These are phyloP conservation scores for Ataeniobius toweri DNA, from an alignment of 2,797 vertebrate species.

Conservation along the genomic window DNA sequence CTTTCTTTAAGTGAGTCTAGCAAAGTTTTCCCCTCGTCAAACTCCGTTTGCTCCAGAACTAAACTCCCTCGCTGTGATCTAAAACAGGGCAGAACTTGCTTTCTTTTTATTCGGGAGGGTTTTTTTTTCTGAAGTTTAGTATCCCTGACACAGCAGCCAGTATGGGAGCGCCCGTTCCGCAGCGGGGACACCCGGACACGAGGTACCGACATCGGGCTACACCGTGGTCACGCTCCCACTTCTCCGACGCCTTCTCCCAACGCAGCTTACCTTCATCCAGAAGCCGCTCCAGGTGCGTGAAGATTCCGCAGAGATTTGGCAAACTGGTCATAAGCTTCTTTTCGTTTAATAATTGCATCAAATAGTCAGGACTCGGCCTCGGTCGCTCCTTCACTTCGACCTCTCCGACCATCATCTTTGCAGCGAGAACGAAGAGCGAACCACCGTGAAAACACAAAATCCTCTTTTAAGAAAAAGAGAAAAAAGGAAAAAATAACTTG, in stretches of 20 bases:
- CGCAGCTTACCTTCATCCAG: slow-evolving; percentile 92
- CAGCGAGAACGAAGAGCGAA: slow-evolving; percentile 74
- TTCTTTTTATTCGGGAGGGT: background rate
- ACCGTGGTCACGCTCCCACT: slow-evolving; percentile 53
- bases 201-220: slow-evolving; percentile 50
- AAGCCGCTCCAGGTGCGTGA: slow-evolving; percentile 93
- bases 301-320: slow-evolving; percentile 88
- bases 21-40: slow-evolving; percentile 68
- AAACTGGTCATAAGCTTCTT: slow-evolving; percentile 89
- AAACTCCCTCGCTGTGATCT: background rate
- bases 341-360: slow-evolving; percentile 88
- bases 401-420: slow-evolving; percentile 89
- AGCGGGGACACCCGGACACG: slow-evolving; percentile 51
- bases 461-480: slow-evolving; percentile 66
- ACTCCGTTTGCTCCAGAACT: slow-evolving; percentile 35
- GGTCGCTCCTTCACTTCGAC: slow-evolving; percentile 89
- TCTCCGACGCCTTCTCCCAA: slow-evolving; percentile 7
- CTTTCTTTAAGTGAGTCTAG: slow-evolving; percentile 12
- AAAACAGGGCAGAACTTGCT: background rate
- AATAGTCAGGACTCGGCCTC: slow-evolving; percentile 89
- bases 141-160: background rate
- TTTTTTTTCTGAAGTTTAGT: background rate
- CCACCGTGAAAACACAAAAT: slow-evolving; percentile 75
- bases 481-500: slow-evolving; percentile 75
- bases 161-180: slow-evolving; percentile 32